Base-by-base conservation (phyloP, 2,113 vertebrate genomes). In the Rostratula benghalensis region DNA sequence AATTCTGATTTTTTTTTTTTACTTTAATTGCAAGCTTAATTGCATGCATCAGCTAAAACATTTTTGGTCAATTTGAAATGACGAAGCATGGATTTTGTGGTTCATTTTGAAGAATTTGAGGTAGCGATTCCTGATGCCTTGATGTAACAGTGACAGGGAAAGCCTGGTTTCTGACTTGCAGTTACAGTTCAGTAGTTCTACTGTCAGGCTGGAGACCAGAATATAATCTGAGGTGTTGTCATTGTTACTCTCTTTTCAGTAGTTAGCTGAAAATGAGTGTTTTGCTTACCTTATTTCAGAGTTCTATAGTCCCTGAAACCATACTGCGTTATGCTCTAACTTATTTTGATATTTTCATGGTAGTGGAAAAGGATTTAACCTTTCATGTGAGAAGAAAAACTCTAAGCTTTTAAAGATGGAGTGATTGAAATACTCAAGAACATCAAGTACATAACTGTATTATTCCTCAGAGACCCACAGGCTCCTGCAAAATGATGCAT, bases 151-250 rank as follows among this genome's bases (percentile, higher is more conserved):
- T 13, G 50, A n/a, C 28, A 69, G 43, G 25, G 10, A 68, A 74
- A 85, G 48, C 30, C 14, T 39, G 8, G 27, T 83, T 65, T 37
- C 18, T 79, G 48, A 48, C 70, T 82, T 76, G 31, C 12, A 70
- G 1, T 63, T 77, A 7, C 8, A 41, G 0, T 50, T 22, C n/a
- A 25, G 1, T 12, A 65, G 24, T 23, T 27, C 31, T 51, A 3
- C n/a, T 50, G 18, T 65, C 30, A 60, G 33, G 9, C 30, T 79
- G 24, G 57, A 73, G 33, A 73, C 23, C 15, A 69, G 70, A 79
- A 11, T 56, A 21, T 71, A 24, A 48, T 86, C 20, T 3, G n/a
- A 77, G 28, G 57, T 16, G 76, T 48, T 19, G 4, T 69, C 5
- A 48, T 71, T 80, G 9, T 86, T 68, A 30, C 10, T 78, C 3